Conservation (phyloP, 2,888 invertebrate genomes). For the Agrotis segetum region DNA sequence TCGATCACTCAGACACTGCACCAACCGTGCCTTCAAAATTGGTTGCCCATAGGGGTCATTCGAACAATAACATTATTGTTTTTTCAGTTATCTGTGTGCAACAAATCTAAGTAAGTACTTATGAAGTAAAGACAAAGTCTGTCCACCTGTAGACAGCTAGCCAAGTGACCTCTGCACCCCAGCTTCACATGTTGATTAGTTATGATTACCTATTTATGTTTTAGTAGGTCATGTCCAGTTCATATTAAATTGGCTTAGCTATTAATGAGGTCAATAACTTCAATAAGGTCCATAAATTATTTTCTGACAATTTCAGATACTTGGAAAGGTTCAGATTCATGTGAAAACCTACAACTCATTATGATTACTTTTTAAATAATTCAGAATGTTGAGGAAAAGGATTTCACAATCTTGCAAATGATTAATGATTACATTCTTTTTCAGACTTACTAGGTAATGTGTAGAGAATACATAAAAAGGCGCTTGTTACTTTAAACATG, state of each 20-base stretch:
- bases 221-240: constrained; percentile 2
- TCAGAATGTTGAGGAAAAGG: background rate
- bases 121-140: background rate
- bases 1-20: no score
- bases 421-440: background rate
- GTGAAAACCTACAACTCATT: background rate
- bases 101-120: background rate
- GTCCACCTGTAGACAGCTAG: background rate
- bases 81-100: no score
- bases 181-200: constrained; percentile 17
- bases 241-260: constrained; percentile 18
- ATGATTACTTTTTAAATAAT: constrained; percentile 4
- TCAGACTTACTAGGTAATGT: background rate
- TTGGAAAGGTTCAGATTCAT: no score
- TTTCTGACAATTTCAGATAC: no score
- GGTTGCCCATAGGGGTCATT: no score
- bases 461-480: background rate
- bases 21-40: no score
- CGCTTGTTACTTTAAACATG: background rate
- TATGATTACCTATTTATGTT: constrained; percentile 20
- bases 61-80: no score
- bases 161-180: constrained; percentile 17
- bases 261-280: constrained; percentile 18
- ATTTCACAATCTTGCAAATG: background rate
- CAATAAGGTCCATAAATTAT: background rate